Base-by-base conservation (phyloP, 2,888 invertebrate species). In the Dryococelus australis region DNA sequence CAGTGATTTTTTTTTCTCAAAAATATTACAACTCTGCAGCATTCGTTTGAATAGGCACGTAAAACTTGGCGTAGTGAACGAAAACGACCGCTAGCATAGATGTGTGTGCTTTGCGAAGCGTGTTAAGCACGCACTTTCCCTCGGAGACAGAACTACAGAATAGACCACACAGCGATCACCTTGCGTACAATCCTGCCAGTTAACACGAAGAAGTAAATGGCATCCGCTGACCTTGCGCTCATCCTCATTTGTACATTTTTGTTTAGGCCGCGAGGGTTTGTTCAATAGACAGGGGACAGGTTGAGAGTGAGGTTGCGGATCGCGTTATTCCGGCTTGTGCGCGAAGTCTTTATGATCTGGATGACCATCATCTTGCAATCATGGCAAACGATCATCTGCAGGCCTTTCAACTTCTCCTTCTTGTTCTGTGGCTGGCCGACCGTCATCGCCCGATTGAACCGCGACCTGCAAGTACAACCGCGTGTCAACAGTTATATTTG, bases 331-430 rank as follows among this genome's bases (percentile, higher is more conserved):
- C 97, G 95, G 89, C 96, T 96, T 88, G 96, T 96, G 92, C 96
- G 95, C 89, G 97, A 97, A 35, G 98, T 97, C 93, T 97, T 96
- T 92, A 98, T 98, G 92, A 98, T 98, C 93, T 98, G 97, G 90
- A 98, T 95, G 88, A 98, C 97, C 96, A 98, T 97, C 88, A 97
- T 96, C 92, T 97, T 97, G 93, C 98, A 99, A 94, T 98, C 98
- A 92, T 97, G 96, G 92, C 98, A 99, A 85, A 98, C 98, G 89
- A 96, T 96, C 96, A 98, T 97, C 91, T 97, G 95, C 88, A 97
- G 96, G 84, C 94, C 94, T 89, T 92, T 92, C 88, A 92, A 88
- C 89, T 91, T 92, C 88, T 92, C 92, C 89, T 89, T 89, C 85
- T 88, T 88, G 12, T 43, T 79, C 20, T 88, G 88, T 92, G 85